Percentiles rank a stretch among this genome's conserved stretches.
Evolutionary conservation across 1,140 invertebrate species (phyloP).

Genomic region (Saccostrea glomerata): DNA sequence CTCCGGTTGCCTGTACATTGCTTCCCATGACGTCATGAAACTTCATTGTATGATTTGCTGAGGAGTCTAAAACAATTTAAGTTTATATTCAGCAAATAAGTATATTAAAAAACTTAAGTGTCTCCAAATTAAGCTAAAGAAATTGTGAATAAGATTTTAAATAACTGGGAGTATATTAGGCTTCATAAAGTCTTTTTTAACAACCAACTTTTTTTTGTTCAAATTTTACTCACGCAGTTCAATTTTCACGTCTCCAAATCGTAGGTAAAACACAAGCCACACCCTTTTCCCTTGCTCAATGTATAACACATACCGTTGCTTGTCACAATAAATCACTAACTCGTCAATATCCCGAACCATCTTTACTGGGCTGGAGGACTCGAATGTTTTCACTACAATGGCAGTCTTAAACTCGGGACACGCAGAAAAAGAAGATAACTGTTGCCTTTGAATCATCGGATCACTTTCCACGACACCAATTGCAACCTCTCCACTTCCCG

Average conservation of each 20-base stretch:
- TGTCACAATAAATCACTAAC: not conserved
- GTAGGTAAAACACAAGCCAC: conserved; percentile 25
- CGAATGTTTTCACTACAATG: not conserved
- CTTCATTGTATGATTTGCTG: not conserved
- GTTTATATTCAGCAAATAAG: no score
- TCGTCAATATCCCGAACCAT: not conserved
- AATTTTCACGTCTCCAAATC: conserved; percentile 13
- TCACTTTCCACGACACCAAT: conserved; percentile 20
- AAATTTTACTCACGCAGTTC: not conserved
- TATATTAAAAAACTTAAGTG: no score
- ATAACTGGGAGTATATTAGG: no score
- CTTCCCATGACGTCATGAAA: conserved; percentile 25
- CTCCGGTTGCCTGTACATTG: conserved; percentile 3
- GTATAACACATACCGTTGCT: not conserved
- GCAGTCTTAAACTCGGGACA: not conserved
- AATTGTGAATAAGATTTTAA: no score
- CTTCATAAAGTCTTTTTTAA: no score
- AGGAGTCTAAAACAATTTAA: conserved; percentile 5
- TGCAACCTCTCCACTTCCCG: conserved; percentile 20
- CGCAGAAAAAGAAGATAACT: not conserved
- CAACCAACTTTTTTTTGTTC: no score
- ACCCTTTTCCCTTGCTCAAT: not conserved
- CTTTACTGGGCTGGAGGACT: not conserved
- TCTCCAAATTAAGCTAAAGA: no score
- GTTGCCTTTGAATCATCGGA: conserved; percentile 1